Base-by-base conservation (phyloP, 2,113 vertebrate genomes). In the Poecilia latipinna region DNA sequence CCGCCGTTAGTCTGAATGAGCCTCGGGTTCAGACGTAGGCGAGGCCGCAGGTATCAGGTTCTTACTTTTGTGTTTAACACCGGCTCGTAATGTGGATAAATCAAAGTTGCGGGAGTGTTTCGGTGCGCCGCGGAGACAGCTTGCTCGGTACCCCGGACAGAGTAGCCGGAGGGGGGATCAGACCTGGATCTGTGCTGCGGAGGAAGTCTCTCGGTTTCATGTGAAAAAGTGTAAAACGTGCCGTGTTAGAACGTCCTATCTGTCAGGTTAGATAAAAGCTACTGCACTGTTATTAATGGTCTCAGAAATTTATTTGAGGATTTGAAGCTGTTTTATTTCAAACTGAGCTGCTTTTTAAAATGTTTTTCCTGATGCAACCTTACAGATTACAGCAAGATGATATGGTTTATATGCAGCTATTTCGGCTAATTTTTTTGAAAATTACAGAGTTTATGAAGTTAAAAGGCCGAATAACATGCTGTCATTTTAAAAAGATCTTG, bases 21-120 rank as follows among this genome's bases (percentile, higher is more conserved):
- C 8, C 7, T 24, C 15, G 37, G 5, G 0, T 0, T 7, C 8
- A 13, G 12, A 0, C 7, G 1, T 3, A 12, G 12, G 4, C 0
- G 10, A 24, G 8, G 0, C 51, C 19, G 4, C 6, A 1, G 13
- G 26, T 0, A 0, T 7, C 26, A 1, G 0, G 0, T 0, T 19
- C 0, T 1, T 3, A 0, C 24, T 3, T 4, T 1, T 12, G 4
- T 11, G 24, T 74, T 26, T 10, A 3, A 1, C 0, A 32, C 2
- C 0, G 0, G 0, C 0, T 2, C 0, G 0, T 15, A 2, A 5
- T 62, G 19, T 2, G 0, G 31, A 65, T 33, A 24, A 61, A 61
- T 35, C 66, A n/a, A 24, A 22, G 15, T 2, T 17, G 2, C 44
- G 19, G 44, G 26, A 11, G 24, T 39, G 17, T 51, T 19, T 28